Evolutionary conservation across 2,113 vertebrate species (phyloP).

Genomic region (Micronycteris hirsuta): DNA sequence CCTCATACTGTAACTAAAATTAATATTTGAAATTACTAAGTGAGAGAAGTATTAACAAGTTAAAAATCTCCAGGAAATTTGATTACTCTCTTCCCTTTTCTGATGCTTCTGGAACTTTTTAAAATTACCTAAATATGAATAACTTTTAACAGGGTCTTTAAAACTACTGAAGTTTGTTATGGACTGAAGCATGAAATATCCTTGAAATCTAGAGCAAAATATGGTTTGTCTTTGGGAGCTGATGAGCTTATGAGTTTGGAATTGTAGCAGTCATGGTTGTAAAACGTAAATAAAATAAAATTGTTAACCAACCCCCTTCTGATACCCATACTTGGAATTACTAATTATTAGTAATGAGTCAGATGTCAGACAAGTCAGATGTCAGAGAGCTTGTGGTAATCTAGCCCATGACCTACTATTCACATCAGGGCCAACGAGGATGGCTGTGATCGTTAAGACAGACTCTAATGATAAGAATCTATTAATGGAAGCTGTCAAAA

Average conservation of each 20-base stretch:
- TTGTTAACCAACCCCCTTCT: not conserved
- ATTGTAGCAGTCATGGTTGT: not conserved
- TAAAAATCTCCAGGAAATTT: not conserved
- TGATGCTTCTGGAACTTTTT: not conserved
- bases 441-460: not conserved
- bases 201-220: not conserved
- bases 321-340: not conserved
- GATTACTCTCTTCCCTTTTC: not conserved
- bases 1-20: not conserved
- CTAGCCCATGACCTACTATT: not conserved
- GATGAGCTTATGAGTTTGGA: not conserved
- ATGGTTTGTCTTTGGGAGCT: not conserved
- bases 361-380: not conserved
- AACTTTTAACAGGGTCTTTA: not conserved
- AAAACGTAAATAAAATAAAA: not conserved
- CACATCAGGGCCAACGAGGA: not conserved
- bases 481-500: conserved; percentile 7
- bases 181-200: not conserved
- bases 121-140: not conserved
- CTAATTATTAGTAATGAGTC: not conserved
- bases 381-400: not conserved
- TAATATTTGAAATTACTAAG: not conserved
- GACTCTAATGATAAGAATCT: not conserved
- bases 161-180: not conserved
- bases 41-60: not conserved